phyloP scores from a whole-genome alignment of 2,113 vertebrate species.

The Chrysemys picta region DNA sequence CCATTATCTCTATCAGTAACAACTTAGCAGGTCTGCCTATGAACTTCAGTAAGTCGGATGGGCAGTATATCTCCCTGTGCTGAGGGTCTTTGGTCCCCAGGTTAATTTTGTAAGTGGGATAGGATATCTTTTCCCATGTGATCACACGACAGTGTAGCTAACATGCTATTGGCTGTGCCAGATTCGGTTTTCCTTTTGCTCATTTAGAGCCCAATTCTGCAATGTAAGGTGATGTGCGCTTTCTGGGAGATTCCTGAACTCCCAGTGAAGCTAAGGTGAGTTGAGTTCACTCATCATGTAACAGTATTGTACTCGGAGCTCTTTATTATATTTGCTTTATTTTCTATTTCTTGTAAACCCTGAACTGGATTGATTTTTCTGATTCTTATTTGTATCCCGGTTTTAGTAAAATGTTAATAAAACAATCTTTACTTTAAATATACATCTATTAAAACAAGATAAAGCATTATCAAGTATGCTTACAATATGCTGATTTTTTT shows the following conservation, averaged over 20 bases:
- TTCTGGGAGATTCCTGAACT: not conserved
- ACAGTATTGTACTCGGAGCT: not conserved
- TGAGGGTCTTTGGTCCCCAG: not conserved
- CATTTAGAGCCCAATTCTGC: not conserved
- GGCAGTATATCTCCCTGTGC: not conserved
- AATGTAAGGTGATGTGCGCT: not conserved
- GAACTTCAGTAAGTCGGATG: not conserved
- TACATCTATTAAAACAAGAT: not conserved
- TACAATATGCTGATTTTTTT: not conserved
- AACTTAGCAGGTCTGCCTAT: not conserved
- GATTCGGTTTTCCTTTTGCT: not conserved
- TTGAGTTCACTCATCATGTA: not conserved
- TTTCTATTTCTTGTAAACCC: not conserved
- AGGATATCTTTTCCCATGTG: fast-evolving
- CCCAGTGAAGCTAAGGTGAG: not conserved
- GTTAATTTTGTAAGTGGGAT: not conserved
- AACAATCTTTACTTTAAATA: not conserved
- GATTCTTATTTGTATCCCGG: not conserved
- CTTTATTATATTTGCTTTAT: not conserved
- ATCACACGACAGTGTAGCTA: not conserved
- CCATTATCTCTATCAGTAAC: not conserved
- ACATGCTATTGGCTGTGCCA: not conserved
- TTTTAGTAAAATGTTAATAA: slow-evolving; percentile 10
- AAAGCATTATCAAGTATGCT: not conserved
- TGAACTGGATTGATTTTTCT: not conserved